phyloP scores from a whole-genome alignment of 2,888 invertebrate genomes.

The Protonemura montana region DNA sequence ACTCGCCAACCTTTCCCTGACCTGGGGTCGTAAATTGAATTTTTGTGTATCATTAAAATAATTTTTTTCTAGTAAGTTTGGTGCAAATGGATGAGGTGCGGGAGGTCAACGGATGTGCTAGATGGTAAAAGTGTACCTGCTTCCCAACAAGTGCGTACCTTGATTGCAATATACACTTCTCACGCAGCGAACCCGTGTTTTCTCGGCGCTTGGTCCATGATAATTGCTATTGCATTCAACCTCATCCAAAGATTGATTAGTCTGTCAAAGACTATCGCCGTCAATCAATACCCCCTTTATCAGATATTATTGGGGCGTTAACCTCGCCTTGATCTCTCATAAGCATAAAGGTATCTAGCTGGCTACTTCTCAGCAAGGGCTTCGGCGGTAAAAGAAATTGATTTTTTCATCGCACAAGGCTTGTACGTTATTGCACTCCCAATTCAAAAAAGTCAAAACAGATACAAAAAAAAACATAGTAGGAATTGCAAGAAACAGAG shows the following conservation, averaged over 20 bases:
- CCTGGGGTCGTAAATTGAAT: neutral
- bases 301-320: constrained; percentile 1
- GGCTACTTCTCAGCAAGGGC: neutral
- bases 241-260: neutral
- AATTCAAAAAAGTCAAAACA: neutral
- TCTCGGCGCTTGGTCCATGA: neutral
- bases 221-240: neutral
- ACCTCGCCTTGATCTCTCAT: neutral
- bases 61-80: neutral
- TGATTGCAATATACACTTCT: neutral
- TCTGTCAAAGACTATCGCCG: constrained; percentile 12
- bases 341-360: neutral
- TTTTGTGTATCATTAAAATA: neutral
- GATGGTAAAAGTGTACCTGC: neutral
- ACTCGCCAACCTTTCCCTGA: neutral
- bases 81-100: neutral
- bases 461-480: neutral
- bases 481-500: neutral
- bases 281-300: neutral
- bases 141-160: neutral
- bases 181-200: neutral
- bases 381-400: neutral
- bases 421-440: neutral
- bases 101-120: neutral
- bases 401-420: neutral